A percentile compares a stretch with the other conserved stretches of the same genome.
phyloP scores from a whole-genome alignment of 2,797 vertebrate genomes.

The Coccyzus lansbergi region DNA sequence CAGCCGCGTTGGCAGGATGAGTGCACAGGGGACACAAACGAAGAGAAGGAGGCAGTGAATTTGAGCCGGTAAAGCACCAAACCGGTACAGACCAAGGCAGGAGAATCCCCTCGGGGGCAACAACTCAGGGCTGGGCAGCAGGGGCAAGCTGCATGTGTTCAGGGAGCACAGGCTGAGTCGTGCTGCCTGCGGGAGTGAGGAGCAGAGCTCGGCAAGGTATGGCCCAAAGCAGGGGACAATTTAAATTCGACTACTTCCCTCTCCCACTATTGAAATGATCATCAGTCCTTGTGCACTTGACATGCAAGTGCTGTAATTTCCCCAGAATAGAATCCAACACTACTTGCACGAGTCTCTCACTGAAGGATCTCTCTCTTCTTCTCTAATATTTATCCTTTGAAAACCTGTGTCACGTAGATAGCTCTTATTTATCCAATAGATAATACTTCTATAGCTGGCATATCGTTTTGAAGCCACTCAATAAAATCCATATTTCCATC shows the following conservation, averaged over 20 bases:
- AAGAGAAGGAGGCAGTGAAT: background rate
- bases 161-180: background rate
- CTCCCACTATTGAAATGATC: constrained; percentile 65
- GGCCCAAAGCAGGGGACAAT: background rate
- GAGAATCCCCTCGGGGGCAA: background rate
- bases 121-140: background rate
- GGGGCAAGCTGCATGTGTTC: background rate
- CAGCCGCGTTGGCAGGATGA: fast-evolving
- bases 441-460: constrained; percentile 68
- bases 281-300: constrained; percentile 48
- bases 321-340: constrained; percentile 56
- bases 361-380: constrained; percentile 66
- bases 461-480: constrained; percentile 29
- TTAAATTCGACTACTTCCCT: constrained; percentile 44
- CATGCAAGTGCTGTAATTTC: constrained; percentile 59
- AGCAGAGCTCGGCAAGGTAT: background rate
- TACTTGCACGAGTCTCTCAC: constrained; percentile 50
- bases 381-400: constrained; percentile 71
- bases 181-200: background rate
- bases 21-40: background rate
- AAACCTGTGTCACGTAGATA: constrained; percentile 68
- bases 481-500: constrained; percentile 56
- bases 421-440: constrained; percentile 69
- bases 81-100: background rate
- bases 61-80: background rate